Percentiles rank a stretch among this genome's conserved stretches.
phyloP scores from a whole-genome alignment of 2,797 vertebrate genomes.

The Sebastes cheni region DNA sequence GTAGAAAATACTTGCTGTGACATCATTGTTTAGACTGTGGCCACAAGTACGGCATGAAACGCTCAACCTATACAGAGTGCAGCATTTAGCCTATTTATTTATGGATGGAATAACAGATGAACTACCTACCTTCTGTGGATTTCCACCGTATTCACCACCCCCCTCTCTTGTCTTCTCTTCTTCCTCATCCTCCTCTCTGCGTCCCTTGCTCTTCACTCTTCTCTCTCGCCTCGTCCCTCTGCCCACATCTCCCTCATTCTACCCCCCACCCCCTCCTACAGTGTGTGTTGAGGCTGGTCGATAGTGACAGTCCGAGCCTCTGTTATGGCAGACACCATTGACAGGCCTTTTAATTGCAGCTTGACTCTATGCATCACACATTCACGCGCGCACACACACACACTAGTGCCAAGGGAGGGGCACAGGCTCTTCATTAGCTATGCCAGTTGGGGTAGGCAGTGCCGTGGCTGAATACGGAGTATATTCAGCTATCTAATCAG shows the following conservation, averaged over 20 bases:
- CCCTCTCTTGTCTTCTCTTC: not conserved
- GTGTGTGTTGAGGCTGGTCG: slow-evolving; percentile 42
- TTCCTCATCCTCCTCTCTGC: not conserved
- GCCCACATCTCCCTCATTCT: not conserved
- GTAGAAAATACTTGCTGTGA: not conserved
- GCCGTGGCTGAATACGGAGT: slow-evolving; percentile 63
- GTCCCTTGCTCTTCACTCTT: not conserved
- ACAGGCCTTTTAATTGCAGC: slow-evolving; percentile 80
- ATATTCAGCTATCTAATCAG: slow-evolving; percentile 52
- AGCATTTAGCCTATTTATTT: too few relatives aligned
- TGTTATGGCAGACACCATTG: slow-evolving; percentile 65
- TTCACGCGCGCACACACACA: not conserved
- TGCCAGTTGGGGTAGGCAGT: slow-evolving; percentile 54
- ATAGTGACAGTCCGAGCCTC: slow-evolving; percentile 65
- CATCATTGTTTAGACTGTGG: not conserved
- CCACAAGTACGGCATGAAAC: not conserved
- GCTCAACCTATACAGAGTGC: not conserved
- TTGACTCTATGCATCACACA: slow-evolving; percentile 71
- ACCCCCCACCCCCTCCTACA: not conserved
- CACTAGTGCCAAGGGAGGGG: slow-evolving; percentile 48
- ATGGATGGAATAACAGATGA: not conserved
- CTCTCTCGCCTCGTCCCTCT: not conserved
- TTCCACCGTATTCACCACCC: not conserved
- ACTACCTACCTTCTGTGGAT: not conserved
- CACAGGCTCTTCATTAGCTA: slow-evolving; percentile 66